phyloP scores from a whole-genome alignment of 2,888 invertebrate species.

The Diloba caeruleocephala region DNA sequence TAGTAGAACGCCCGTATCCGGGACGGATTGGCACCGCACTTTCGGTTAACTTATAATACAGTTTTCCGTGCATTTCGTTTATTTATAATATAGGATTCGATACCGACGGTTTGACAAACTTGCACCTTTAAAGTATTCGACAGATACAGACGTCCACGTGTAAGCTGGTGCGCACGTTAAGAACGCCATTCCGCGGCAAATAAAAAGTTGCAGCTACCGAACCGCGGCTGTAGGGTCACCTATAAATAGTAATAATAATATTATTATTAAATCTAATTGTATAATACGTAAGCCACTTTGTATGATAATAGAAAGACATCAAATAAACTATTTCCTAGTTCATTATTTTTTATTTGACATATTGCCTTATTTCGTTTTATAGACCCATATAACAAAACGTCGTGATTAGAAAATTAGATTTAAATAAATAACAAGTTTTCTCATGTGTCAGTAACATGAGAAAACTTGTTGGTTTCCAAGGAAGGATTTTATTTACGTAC shows the following conservation, averaged over 20 bases:
- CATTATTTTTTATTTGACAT: conserved; percentile 2
- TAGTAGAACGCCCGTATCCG: conserved; percentile 29
- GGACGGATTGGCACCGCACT: conserved; percentile 15
- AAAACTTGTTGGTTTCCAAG: no score
- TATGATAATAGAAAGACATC: conserved; percentile 87
- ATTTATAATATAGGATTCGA: no score
- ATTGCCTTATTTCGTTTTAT: no score
- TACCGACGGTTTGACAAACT: no score
- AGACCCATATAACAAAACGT: no score
- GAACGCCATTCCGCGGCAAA: neutral
- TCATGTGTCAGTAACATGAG: no score
- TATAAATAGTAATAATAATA: conserved; percentile 56
- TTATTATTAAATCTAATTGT: conserved; percentile 62
- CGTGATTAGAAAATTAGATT: no score
- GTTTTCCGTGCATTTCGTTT: no score
- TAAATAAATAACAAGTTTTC: no score
- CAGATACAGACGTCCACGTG: conserved; percentile 14
- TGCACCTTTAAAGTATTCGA: conserved; percentile 13
- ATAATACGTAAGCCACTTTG: conserved; percentile 84
- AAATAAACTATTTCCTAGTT: conserved; percentile 74
- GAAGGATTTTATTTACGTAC: no score
- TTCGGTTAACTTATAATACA: conserved; percentile 8
- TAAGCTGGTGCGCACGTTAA: neutral
- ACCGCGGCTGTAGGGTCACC: conserved; percentile 37
- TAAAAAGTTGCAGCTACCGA: conserved; percentile 19